Base-by-base conservation (phyloP, 2,797 vertebrate species). In the Pantherophis vulpinus region DNA sequence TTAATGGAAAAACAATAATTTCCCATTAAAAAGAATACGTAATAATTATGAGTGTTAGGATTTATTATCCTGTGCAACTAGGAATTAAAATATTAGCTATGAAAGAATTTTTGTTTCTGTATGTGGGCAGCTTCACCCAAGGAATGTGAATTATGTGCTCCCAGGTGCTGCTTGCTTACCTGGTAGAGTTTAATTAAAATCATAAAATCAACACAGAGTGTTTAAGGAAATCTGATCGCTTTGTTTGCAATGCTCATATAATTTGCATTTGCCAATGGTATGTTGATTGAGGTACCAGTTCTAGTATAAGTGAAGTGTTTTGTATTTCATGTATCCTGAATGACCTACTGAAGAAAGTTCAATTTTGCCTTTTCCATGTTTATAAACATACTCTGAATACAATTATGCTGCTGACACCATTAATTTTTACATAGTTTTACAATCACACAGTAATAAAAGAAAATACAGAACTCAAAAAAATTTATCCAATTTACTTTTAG, bases 371-470 rank as follows among this genome's bases (percentile, higher is more conserved):
- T 93, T 93, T 55, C 94, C 93, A 63, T 88, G 91, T 25, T 90
- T 95, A 91, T 59, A 93, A 96, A 94, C 95, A 37, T 95, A 29
- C 61, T 12, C 61, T 66, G 91, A 96, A 86, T 56, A 95, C 86
- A 96, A 97, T 93, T 96, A 91, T 66, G 94, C 92, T 94, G 92
- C 94, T 94, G 66, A 74, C n/a, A 74, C 14, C 16, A 74, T 74
- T 74, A 74, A 74, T 74, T 37, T 74, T 74, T 37, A 74, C 70
- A 18, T 74, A 74, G 70, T 37, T 37, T 37, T 74, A 37, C 70
- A 32, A 70, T 70, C 2, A 1, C 66, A 74, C 70, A 37, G 16
- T 37, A 74, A 74, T 74, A 74, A 37, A 74, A 74, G n/a, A 37
- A 18, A 74, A 74, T 20, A 74, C 7, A 74, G 70, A 74, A 37